A percentile compares a stretch with the other conserved stretches of the same genome.
These are phyloP conservation scores for Agrochola lota DNA, from an alignment of 2,888 invertebrate genomes.

Conservation along the genomic window DNA sequence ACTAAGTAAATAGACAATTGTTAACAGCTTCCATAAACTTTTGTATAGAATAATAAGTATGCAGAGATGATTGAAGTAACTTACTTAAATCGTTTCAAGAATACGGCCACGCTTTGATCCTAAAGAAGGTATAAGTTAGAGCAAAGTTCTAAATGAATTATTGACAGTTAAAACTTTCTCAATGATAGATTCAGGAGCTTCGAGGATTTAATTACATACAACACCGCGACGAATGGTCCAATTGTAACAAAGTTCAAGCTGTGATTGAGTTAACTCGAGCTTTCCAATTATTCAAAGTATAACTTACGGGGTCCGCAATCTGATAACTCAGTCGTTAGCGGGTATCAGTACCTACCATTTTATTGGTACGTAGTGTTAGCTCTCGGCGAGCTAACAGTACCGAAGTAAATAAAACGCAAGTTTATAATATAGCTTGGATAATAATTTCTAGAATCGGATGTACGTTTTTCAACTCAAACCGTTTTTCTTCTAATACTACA, in stretches of 20 bases:
- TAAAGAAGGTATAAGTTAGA: conserved; percentile 43
- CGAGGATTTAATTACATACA: conserved; percentile 67
- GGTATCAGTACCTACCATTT: conserved; percentile 19
- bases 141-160: conserved; percentile 58
- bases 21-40: conserved; percentile 15
- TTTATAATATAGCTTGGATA: no score
- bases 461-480: no score
- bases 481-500: no score
- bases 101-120: conserved; percentile 39
- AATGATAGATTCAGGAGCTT: conserved; percentile 60
- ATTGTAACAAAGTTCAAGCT: conserved; percentile 65
- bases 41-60: conserved; percentile 19
- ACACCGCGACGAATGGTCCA: conserved; percentile 55
- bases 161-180: conserved; percentile 59
- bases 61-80: conserved; percentile 30
- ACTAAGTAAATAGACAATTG: conserved; percentile 2
- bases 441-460: no score
- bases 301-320: conserved; percentile 50
- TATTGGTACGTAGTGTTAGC: conserved; percentile 2
- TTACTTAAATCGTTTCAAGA: conserved; percentile 33
- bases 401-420: no score
- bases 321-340: conserved; percentile 36
- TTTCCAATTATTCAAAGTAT: conserved; percentile 63
- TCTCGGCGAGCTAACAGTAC: no score
- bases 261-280: conserved; percentile 65